Conservation (phyloP, 2,113 vertebrate genomes). For the Peromyscus californicus region DNA sequence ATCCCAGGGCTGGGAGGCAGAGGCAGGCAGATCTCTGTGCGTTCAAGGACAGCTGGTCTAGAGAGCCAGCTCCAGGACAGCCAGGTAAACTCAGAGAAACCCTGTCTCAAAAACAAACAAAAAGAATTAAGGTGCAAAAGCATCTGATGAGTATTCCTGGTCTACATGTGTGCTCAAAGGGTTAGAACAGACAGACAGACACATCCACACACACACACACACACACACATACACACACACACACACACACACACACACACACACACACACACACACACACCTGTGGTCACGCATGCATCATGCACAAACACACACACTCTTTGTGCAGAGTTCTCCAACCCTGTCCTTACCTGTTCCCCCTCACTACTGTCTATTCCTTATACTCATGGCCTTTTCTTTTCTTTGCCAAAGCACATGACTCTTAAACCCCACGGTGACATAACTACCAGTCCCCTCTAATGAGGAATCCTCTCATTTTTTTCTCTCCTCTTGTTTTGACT, state of each 20-base stretch:
- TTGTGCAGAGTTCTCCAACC: background rate
- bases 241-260: background rate
- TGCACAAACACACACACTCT: background rate
- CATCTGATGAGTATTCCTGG: background rate
- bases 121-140: background rate
- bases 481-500: no score
- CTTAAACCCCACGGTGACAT: no score
- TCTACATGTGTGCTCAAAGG: background rate
- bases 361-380: background rate
- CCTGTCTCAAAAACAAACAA: no score
- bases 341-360: background rate
- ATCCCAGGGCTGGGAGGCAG: no score
- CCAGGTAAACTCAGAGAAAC: no score
- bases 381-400: background rate
- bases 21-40: no score
- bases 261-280: no score
- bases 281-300: background rate
- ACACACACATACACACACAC: background rate
- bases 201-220: no score
- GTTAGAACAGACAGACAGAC: background rate
- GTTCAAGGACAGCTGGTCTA: no score
- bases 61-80: no score
- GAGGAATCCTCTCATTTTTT: background rate
- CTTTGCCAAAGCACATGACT: background rate
- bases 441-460: background rate